Base-by-base conservation (phyloP, 2,888 invertebrate species). In the Brachypterus glaber region DNA sequence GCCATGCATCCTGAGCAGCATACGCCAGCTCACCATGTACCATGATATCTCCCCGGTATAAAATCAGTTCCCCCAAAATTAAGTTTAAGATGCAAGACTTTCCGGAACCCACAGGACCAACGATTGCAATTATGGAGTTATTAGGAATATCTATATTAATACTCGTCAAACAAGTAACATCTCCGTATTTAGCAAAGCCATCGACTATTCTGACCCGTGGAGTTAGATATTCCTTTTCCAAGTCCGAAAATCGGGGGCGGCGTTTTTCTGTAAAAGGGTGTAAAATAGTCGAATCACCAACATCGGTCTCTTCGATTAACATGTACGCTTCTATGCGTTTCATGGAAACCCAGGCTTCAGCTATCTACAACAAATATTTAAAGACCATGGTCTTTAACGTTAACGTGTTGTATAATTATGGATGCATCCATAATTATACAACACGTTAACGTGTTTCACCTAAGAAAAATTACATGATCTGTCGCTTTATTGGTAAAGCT, bases 61-160 rank as follows among this genome's bases (percentile, higher is more conserved):
- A 41, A 1, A 57, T 50, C 18, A 71, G 45, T 49, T 72, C 71
- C 2, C 61, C 66, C 29, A 71, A 46, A 11, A 72, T 50, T 24
- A 70, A 41, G 41, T 70, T 58, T 2, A 72, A 50, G 0, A 71
- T 35, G 7, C 69, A 65, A 1, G 66, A 63, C 52, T 82, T 83
- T 31, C 82, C 82, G 2, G 76, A 63, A 8, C 82, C 83, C 1
- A 82, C 80, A 2, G 74, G 69, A 7, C 82, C 83, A 17, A 82
- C 73, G 2, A 82, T 57, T 1, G 74, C 74, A 17, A 69, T 63
- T 12, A 74, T 48, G 37, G 67, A 46, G 1, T 70, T 70, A 0
- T 63, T 49, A 3, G 52, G 46, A 3, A 73, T 54, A 8, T 57
- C 55, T 30, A 73, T 42, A 17, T 62, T 67, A 3, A 76, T 55